Evolutionary conservation across 1,140 invertebrate species (phyloP).

Genomic region (Lordiphosa stackelbergi): DNA sequence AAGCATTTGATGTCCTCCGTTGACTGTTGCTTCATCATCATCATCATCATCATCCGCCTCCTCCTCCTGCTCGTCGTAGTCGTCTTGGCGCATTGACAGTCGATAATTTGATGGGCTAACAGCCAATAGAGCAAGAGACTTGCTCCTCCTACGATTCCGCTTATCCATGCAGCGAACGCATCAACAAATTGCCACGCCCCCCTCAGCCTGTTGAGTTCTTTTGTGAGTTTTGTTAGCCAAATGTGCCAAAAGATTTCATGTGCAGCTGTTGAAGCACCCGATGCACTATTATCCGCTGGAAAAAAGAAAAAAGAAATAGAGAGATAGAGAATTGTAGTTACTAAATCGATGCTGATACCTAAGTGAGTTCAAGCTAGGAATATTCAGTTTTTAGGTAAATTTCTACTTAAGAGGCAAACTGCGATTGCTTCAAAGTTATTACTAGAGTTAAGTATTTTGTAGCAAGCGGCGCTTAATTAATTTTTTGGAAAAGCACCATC

Average conservation of each 20-base stretch:
- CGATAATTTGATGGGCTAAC: constrained; percentile 68
- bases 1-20: constrained; percentile 61
- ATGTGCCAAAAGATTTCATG: constrained; percentile 53
- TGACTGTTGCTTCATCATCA: constrained; percentile 19
- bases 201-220: constrained; percentile 29
- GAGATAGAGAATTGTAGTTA: background rate
- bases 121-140: constrained; percentile 31
- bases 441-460: too few relatives aligned
- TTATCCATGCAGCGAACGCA: constrained; percentile 27
- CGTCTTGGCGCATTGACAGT: constrained; percentile 57
- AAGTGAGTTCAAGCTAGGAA: background rate
- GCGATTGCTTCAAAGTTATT: too few relatives aligned
- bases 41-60: constrained; percentile 24
- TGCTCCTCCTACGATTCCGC: constrained; percentile 4
- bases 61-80: constrained; percentile 17
- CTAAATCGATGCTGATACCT: too few relatives aligned
- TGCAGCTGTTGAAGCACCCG: constrained; percentile 49
- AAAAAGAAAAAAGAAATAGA: constrained; percentile 18
- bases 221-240: constrained; percentile 45
- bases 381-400: background rate
- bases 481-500: too few relatives aligned
- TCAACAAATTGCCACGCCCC: constrained; percentile 41
- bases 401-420: too few relatives aligned
- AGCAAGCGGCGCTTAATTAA: too few relatives aligned
- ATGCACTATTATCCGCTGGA: constrained; percentile 49